phyloP scores from a whole-genome alignment of 2,797 vertebrate species.

The Tadarida brasiliensis region DNA sequence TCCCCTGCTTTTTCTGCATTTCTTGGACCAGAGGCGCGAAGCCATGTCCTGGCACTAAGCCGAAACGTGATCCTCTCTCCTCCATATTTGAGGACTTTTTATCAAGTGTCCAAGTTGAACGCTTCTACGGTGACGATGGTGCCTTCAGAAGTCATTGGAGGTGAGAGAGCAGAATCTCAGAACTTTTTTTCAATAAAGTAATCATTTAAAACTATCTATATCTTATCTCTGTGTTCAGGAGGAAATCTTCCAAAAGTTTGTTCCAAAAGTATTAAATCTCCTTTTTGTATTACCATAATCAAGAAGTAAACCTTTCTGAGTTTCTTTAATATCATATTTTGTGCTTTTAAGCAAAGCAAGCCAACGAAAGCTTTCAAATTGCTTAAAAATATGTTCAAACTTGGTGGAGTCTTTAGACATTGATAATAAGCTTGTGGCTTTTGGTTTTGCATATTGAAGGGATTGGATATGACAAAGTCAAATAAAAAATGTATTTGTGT shows the following conservation, averaged over 20 bases:
- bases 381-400: not conserved
- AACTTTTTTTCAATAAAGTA: not conserved
- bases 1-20: not conserved
- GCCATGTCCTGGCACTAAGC: not conserved
- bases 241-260: not conserved
- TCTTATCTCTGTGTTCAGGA: constrained; percentile 28
- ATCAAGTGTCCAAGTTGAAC: not conserved
- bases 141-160: not conserved
- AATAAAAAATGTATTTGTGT: not conserved
- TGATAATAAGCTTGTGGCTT: not conserved
- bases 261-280: not conserved
- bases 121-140: not conserved
- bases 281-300: not conserved
- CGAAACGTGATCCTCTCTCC: not conserved
- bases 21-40: not conserved
- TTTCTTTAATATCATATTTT: not conserved
- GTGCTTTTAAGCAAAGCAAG: constrained; percentile 26
- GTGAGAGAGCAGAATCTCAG: not conserved
- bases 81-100: not conserved
- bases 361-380: not conserved
- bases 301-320: not conserved
- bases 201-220: not conserved
- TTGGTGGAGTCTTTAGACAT: not conserved
- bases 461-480: not conserved
- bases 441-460: constrained; percentile 7